Conservation (phyloP, 1,140 invertebrate species). For the Wiebesia pumilae region DNA sequence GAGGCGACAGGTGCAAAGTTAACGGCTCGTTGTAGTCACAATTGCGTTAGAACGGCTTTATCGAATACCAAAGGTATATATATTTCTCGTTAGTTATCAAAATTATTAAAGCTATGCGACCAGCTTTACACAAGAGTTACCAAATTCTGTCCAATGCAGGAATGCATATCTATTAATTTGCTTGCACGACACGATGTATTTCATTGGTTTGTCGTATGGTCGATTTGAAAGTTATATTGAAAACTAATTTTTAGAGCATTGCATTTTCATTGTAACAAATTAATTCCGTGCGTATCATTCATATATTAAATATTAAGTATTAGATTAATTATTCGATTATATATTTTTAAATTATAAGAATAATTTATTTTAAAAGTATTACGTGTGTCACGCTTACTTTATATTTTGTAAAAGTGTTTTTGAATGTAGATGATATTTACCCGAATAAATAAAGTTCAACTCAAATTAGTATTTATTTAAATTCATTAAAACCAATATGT, state of each 20-base stretch:
- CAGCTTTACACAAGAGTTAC: neutral
- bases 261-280: neutral
- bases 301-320: too few relatives aligned
- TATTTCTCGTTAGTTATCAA: neutral
- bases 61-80: neutral
- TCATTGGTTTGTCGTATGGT: neutral
- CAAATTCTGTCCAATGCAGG: constrained; percentile 8
- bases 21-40: neutral
- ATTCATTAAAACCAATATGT: neutral
- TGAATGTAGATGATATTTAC: too few relatives aligned
- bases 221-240: neutral
- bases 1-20: neutral
- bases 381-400: neutral
- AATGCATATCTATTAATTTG: constrained; percentile 9
- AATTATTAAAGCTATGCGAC: constrained; percentile 32
- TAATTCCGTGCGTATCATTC: neutral
- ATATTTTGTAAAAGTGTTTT: too few relatives aligned
- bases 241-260: neutral
- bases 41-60: neutral
- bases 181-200: neutral
- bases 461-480: neutral
- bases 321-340: too few relatives aligned
- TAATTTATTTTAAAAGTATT: neutral
- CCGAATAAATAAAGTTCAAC: neutral
- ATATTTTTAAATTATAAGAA: too few relatives aligned